phyloP scores from a whole-genome alignment of 2,797 vertebrate genomes.

The Apogon talboti region DNA sequence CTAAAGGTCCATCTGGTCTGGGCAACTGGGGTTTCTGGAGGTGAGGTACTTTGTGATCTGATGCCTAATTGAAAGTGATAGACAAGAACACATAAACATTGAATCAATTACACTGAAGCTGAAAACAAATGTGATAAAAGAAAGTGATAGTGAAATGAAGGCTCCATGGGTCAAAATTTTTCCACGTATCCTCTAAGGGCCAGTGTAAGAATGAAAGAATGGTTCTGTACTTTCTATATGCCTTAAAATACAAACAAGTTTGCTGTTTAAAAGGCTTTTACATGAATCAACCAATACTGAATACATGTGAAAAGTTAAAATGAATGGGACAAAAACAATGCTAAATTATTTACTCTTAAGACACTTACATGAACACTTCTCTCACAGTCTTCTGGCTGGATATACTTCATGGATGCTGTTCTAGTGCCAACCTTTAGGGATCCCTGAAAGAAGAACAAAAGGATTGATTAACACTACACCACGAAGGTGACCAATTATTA shows the following conservation, averaged over 20 bases:
- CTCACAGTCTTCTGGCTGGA: slow-evolving; percentile 75
- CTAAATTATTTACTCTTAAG: background rate
- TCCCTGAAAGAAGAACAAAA: slow-evolving; percentile 80
- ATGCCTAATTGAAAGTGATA: slow-evolving; percentile 59
- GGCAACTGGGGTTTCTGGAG: slow-evolving; percentile 71
- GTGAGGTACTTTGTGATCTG: slow-evolving; percentile 66
- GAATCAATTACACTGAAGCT: background rate
- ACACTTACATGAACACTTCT: slow-evolving; percentile 76
- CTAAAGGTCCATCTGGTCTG: slow-evolving; percentile 59
- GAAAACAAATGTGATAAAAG: background rate
- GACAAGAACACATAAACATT: background rate
- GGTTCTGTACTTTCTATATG: too few relatives aligned
- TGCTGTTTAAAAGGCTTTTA: background rate
- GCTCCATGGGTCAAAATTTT: too few relatives aligned
- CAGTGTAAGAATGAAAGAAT: too few relatives aligned
- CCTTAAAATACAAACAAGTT: too few relatives aligned
- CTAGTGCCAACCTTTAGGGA: slow-evolving; percentile 87
- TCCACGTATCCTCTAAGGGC: too few relatives aligned
- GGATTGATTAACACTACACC: slow-evolving; percentile 31
- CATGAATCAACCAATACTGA: background rate
- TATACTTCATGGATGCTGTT: slow-evolving; percentile 83
- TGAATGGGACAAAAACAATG: background rate
- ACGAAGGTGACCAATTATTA: slow-evolving; percentile 9
- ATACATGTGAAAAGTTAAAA: too few relatives aligned
- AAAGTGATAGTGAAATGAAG: too few relatives aligned